Evolutionary conservation across 2,113 vertebrate species (phyloP).

Genomic region (Willisornis vidua): DNA sequence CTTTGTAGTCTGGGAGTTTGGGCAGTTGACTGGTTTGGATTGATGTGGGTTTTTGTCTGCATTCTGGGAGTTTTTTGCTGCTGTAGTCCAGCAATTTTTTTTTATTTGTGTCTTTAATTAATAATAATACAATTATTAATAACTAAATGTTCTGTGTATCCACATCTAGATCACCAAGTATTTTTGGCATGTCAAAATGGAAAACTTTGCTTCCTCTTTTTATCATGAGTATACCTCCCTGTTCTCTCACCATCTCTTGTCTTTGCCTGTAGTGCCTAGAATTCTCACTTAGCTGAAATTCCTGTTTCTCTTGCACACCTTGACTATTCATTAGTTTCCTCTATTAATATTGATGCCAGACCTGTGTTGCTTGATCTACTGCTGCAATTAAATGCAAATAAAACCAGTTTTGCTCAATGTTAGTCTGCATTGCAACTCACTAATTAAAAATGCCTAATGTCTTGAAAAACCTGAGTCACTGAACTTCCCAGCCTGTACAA

Average conservation of each 20-base stretch:
- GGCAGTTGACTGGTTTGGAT: background rate
- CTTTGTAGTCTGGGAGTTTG: background rate
- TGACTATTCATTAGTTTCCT: conserved; percentile 46
- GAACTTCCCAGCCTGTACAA: background rate
- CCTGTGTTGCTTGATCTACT: conserved; percentile 60
- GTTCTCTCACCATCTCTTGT: background rate
- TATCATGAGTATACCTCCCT: background rate
- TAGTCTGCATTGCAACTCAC: conserved; percentile 1
- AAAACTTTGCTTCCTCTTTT: background rate
- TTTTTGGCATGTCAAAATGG: background rate
- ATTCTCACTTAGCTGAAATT: conserved; percentile 58
- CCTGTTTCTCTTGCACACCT: conserved; percentile 45
- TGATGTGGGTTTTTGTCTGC: background rate
- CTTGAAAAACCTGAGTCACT: conserved; percentile 57
- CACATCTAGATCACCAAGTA: background rate
- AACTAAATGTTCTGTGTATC: background rate
- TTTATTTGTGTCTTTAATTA: background rate
- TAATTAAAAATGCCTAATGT: conserved; percentile 34
- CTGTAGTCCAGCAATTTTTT: background rate
- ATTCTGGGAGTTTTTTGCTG: background rate
- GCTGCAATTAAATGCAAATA: conserved; percentile 61
- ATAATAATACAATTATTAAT: background rate
- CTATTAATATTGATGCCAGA: conserved; percentile 48
- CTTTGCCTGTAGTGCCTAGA: conserved; percentile 17
- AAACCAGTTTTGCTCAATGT: conserved; percentile 44